Evolutionary conservation across 1,140 invertebrate genomes (phyloP), one percentile per base, ranked within the genome.

Genomic region (Dryas iulia): DNA sequence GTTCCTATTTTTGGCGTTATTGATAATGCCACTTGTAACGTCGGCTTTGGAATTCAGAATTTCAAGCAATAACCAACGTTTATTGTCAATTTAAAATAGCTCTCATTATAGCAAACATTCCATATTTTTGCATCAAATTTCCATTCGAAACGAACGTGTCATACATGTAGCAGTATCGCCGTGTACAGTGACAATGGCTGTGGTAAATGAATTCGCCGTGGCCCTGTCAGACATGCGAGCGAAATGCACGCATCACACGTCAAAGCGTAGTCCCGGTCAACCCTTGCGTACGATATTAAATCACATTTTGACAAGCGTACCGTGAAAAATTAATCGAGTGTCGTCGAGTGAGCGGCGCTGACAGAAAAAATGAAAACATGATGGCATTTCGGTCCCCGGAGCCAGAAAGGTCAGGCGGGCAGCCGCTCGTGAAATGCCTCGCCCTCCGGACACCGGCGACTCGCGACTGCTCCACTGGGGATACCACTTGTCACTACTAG

Each of bases 241-340:
- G 52, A 69, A 60, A 21, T 71, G 81, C 84, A 87, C 81, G 82
- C 86, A 84, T 86, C 86, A 76, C 79, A 84, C 85, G 83, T 88
- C 87, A 89, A 91, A 91, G 87, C 84, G 72, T 64, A 60, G 67
- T 69, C 64, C 65, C 77, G 74, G 78, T 78, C 80, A 79, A 82
- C 86, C 84, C 86, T 82, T 76, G 78, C 86, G 77, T 77, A 76
- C 79, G 79, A 82, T 89, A 91, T 91, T 89, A 89, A 91, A 91
- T 91, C 89, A 89, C 85, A 90, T 91, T 91, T 91, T 91, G 89
- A 91, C 89, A 91, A 91, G 86, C 84, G 86, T 88, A 89, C 87
- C 87, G 84, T 91, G 89, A 87, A 89, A 88, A 91, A 91, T 90
- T 91, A 91, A 91, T 91, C 89, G 86, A 89, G 87, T 90, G 85